Evolutionary conservation across 2,113 vertebrate genomes (phyloP).

Genomic region (Dicaeum eximium): DNA sequence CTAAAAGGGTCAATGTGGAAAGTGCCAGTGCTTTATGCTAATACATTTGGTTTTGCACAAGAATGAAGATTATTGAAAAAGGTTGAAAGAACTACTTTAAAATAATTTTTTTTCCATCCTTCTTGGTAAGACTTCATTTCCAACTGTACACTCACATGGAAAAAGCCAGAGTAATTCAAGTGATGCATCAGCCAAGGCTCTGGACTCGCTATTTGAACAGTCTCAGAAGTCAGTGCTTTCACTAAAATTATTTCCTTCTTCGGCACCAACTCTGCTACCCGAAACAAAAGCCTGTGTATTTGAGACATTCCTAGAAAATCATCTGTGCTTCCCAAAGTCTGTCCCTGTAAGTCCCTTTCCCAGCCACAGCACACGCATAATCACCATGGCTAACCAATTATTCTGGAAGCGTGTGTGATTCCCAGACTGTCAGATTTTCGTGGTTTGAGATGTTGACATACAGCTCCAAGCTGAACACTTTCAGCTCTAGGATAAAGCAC

Average conservation of each 20-base stretch:
- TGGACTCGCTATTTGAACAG: background rate
- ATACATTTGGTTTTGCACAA: background rate
- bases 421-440: constrained; percentile 48
- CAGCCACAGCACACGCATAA: background rate
- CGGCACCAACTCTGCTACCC: background rate
- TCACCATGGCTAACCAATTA: constrained; percentile 52
- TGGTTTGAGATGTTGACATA: constrained; percentile 42
- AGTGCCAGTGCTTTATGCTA: background rate
- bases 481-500: constrained; percentile 30
- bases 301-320: background rate
- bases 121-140: background rate
- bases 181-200: background rate
- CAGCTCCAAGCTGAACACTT: constrained; percentile 45
- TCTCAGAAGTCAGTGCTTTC: background rate
- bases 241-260: background rate
- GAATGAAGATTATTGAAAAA: background rate
- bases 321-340: background rate
- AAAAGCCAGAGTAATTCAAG: background rate
- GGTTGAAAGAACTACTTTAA: background rate
- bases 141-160: background rate
- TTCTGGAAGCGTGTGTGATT: constrained; percentile 2
- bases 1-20: background rate
- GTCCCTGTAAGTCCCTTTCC: background rate
- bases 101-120: background rate
- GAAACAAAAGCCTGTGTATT: background rate